Evolutionary conservation across 2,113 vertebrate genomes (phyloP), one percentile per base, ranked within the genome.

Genomic region (Setophaga coronata): DNA sequence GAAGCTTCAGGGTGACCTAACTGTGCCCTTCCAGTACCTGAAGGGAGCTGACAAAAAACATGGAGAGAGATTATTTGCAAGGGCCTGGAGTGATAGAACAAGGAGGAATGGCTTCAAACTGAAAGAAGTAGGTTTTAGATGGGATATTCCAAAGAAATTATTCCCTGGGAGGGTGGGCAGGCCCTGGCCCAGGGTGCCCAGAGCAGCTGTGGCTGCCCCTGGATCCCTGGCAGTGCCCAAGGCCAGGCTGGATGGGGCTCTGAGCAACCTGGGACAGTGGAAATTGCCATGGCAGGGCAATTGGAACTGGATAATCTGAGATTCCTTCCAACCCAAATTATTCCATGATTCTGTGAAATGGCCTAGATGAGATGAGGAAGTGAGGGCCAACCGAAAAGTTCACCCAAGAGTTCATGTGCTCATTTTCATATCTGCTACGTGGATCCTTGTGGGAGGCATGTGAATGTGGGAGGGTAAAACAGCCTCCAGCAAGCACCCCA

Each of bases 401-500:
- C 93, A 95, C 21, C 8, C 64, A 83, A 53, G 42, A 92, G 83
- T 89, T 93, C 87, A 84, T 4, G 34, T 42, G 28, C 48, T 95
- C 74, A 73, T 96, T 95, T 88, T 83, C 77, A 33, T 85, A 64
- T 53, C 61, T 31, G 65, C 72, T 56, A 20, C 1, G 0, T 42
- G 69, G 28, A 73, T 58, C 64, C 6, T 25, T 62, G 87, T 89
- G 85, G 92, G 93, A 94, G 85, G 87, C 45, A 26, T 17, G 56
- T 0, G 18, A 71, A 42, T 28, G 40, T 1, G 0, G 84, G 87
- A 94, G 93, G 89, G 66, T 23, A 3, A 88, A 47, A 43, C 15
- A 43, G 92, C 89, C 87, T 47, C 82, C 6, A 96, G 89, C 88
- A 84, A 93, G 36, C 57, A 83, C 70, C 53, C 65, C 81, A 64